Percentiles rank a stretch among this genome's conserved stretches.
These are phyloP conservation scores for Apis laboriosa DNA, from an alignment of 1,140 invertebrate species.

Conservation along the genomic window DNA sequence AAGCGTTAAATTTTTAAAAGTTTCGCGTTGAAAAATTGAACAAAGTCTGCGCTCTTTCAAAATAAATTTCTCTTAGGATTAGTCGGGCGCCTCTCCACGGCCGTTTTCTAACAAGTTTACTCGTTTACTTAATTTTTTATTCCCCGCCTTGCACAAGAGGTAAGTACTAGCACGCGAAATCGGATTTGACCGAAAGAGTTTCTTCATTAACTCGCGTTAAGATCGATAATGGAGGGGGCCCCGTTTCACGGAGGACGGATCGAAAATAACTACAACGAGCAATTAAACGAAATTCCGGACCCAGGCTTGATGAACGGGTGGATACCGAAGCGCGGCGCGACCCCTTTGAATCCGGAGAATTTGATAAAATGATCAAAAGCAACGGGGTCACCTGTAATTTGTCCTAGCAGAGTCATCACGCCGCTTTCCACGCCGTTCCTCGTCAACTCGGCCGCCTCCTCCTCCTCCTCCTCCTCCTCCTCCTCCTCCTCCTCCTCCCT, in stretches of 20 bases:
- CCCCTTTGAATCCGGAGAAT: conserved; percentile 41
- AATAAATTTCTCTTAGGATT: too few relatives aligned
- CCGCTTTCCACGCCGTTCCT: conserved; percentile 11
- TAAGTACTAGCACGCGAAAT: not conserved
- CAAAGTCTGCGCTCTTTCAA: too few relatives aligned
- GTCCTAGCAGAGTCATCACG: conserved; percentile 25
- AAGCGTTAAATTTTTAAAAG: too few relatives aligned
- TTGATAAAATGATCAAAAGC: conserved; percentile 35
- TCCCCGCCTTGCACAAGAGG: too few relatives aligned
- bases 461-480: too few relatives aligned
- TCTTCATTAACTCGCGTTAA: not conserved
- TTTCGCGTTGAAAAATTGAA: too few relatives aligned
- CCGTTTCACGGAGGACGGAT: not conserved
- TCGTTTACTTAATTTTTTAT: not conserved
- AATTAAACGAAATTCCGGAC: conserved; percentile 24
- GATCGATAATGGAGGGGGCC: conserved; percentile 1
- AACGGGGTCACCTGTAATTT: conserved; percentile 37
- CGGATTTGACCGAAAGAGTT: not conserved
- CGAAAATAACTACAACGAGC: conserved; percentile 17
- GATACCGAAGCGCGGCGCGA: not conserved
- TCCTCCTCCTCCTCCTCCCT: not conserved
- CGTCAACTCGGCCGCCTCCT: conserved; percentile 6
- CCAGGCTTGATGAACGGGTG: conserved; percentile 15
- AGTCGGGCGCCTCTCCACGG: too few relatives aligned
- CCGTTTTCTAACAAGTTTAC: too few relatives aligned